Evolutionary conservation across 2,113 vertebrate genomes (phyloP).

Genomic region (Gila orcuttii): DNA sequence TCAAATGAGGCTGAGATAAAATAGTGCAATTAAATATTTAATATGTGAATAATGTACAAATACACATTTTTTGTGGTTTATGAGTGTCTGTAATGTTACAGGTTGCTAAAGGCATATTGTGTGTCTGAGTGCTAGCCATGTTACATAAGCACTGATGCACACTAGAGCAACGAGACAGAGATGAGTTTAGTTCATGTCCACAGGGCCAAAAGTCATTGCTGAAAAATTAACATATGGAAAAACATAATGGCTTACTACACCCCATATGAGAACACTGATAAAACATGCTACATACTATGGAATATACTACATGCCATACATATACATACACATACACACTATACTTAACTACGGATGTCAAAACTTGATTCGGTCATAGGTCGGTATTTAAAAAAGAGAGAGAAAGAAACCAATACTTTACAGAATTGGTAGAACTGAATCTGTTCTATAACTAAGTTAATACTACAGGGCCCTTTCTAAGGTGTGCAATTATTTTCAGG

Average conservation of each 20-base stretch:
- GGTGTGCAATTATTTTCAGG: no score
- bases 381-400: not conserved
- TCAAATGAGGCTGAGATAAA: not conserved
- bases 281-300: not conserved
- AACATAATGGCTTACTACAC: conserved; percentile 31
- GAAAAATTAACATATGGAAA: conserved; percentile 38
- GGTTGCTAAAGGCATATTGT: conserved; percentile 4
- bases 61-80: not conserved
- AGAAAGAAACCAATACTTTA: no score
- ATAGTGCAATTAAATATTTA: not conserved
- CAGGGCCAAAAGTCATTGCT: conserved; percentile 65
- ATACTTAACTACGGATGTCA: not conserved
- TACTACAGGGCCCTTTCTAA: no score
- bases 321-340: not conserved
- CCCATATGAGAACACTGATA: not conserved
- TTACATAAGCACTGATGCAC: conserved; percentile 38
- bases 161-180: conserved; percentile 73
- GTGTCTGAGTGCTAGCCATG: conserved; percentile 4
- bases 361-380: not conserved
- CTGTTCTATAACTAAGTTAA: no score
- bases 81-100: conserved; percentile 32
- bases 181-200: conserved; percentile 73
- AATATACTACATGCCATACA: not conserved
- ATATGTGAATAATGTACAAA: not conserved
- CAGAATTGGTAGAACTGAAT: no score